Base-by-base conservation (phyloP, 2,888 invertebrate genomes). In the Rugalucina vietnamica region DNA sequence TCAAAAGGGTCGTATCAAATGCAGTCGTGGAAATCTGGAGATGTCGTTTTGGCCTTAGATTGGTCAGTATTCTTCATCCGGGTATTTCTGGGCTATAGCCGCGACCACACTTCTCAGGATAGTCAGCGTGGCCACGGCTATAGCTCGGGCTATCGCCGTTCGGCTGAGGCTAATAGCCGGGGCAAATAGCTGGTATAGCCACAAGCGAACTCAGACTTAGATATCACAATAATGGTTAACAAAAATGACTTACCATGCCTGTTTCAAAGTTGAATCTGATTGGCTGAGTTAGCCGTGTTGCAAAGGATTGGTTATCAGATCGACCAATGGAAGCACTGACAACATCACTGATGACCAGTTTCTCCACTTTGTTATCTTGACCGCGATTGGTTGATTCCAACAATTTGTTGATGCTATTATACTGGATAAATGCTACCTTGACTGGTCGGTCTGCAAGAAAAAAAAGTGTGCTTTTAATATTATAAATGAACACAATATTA, bases 371-470 rank as follows among this genome's bases (percentile, higher is more conserved):
- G 8, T 73, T 84, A 60, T 86, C 83, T 10, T 69, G 36, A 0
- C 37, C 27, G 10, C 14, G 73, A 4, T 83, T 79, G 39, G 83
- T 81, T 29, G 88, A 90, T n/a, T 86, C 80, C 74, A 93, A 87
- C 36, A 92, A 84, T 57, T 91, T 86, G n/a, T 90, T 90, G 70
- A 93, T 89, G 60, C 91, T 91, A 81, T 91, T 86, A 82, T 94
- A 93, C 1, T 91, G 92, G 85, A 93, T 91, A 83, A 94, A 93
- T 0, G 93, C 92, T 8, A 92, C 84, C 71, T 91, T 91, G 8
- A 92, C 92, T 60, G 93, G 80, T 24, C 91, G 92, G 73, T 91
- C 94, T 94, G 83, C 3, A 76, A 76, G 39, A 54, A 32, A 71
- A 71, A 76, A 34, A 12, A 29, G 81, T 8, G 57, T 32, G 21